phyloP scores from a whole-genome alignment of 2,797 vertebrate species.

The Epinephelus awoara region DNA sequence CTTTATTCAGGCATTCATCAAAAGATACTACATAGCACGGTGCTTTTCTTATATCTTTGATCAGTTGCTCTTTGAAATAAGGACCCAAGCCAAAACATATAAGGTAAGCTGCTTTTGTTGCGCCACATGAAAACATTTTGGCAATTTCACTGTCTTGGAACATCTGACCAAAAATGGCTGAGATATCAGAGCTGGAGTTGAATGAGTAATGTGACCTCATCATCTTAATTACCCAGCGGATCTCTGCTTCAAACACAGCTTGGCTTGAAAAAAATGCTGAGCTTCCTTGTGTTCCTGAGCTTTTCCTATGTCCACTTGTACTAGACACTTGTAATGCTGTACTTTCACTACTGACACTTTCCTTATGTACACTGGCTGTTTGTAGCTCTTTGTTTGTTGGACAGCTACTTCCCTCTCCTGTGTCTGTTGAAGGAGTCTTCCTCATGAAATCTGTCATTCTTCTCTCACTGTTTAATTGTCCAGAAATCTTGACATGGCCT shows the following conservation, averaged over 20 bases:
- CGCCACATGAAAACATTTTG: background rate
- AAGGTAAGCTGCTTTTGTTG: background rate
- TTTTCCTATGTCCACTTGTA: background rate
- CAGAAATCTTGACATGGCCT: background rate
- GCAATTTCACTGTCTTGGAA: background rate
- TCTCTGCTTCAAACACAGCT: constrained; percentile 1
- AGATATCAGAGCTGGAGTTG: background rate
- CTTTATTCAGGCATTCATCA: constrained; percentile 9
- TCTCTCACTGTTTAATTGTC: background rate
- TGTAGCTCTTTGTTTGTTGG: too few relatives aligned
- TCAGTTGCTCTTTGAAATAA: background rate
- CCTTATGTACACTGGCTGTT: background rate
- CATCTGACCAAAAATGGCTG: background rate
- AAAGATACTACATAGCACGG: background rate
- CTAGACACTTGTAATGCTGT: background rate
- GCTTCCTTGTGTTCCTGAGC: background rate
- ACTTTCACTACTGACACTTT: too few relatives aligned
- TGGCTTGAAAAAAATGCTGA: too few relatives aligned
- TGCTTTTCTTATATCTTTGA: background rate
- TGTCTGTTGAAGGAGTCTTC: background rate
- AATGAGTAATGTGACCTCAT: background rate
- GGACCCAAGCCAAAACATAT: background rate
- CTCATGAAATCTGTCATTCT: background rate
- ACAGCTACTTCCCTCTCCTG: constrained; percentile 5
- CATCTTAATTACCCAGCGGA: background rate